A percentile compares a stretch with the other conserved stretches of the same genome.
phyloP scores from a whole-genome alignment of 2,888 invertebrate species.

The Willowsia nigromaculata region DNA sequence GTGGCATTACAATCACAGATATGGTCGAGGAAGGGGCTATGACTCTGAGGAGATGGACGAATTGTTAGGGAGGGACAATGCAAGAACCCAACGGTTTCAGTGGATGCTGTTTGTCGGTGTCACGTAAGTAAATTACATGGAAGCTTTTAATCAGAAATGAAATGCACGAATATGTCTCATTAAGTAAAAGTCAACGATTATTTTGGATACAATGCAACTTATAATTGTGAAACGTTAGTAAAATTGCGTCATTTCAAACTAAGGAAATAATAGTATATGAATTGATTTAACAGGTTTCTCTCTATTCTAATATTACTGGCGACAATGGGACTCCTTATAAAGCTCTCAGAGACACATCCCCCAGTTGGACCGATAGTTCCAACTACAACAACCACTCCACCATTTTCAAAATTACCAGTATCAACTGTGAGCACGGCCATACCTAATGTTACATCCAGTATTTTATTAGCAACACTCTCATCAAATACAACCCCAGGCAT shows the following conservation, averaged over 20 bases:
- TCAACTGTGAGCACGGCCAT: not conserved
- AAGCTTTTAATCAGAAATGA: too few relatives aligned
- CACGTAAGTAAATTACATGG: conserved; percentile 56
- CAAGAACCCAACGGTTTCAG: conserved; percentile 46
- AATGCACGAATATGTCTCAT: too few relatives aligned
- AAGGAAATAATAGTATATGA: too few relatives aligned
- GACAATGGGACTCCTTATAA: conserved; percentile 43
- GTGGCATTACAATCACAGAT: conserved; percentile 18
- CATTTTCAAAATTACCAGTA: not conserved
- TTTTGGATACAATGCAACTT: not conserved
- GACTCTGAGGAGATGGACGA: conserved; percentile 9
- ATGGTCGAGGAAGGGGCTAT: not conserved
- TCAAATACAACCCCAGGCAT: not conserved
- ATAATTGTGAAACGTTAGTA: too few relatives aligned
- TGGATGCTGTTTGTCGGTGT: conserved; percentile 61
- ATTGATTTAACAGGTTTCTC: conserved; percentile 28
- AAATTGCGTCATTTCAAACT: too few relatives aligned
- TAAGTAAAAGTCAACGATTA: not conserved
- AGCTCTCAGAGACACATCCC: conserved; percentile 32
- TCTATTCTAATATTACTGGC: conserved; percentile 43
- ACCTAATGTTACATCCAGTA: not conserved
- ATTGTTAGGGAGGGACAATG: conserved; percentile 3
- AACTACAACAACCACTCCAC: not conserved
- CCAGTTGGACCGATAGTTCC: not conserved
- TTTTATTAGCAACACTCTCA: not conserved